Percentiles rank a stretch among this genome's conserved stretches.
These are phyloP conservation scores for Julus scanicus DNA, from an alignment of 2,888 invertebrate species.

Conservation along the genomic window DNA sequence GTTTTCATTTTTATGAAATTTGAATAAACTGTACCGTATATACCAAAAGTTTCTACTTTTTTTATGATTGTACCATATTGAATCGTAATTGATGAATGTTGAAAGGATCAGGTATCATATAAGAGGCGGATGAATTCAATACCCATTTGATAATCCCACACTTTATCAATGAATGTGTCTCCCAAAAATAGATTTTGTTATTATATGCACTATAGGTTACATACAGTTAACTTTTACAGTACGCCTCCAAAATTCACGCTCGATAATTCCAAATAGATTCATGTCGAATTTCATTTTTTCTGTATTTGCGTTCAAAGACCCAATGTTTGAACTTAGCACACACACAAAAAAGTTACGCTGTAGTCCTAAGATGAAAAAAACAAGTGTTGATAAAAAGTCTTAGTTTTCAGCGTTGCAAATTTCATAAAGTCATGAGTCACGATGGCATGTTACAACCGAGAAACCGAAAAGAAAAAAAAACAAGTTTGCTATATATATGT, in stretches of 20 bases:
- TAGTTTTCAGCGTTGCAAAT: constrained; percentile 21
- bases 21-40: no score
- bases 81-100: background rate
- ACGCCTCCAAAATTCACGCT: constrained; percentile 22
- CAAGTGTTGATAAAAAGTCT: constrained; percentile 18
- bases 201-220: no score
- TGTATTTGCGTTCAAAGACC: constrained; percentile 26
- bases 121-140: background rate
- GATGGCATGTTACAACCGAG: constrained; percentile 24
- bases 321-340: constrained; percentile 19
- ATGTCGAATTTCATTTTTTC: constrained; percentile 15
- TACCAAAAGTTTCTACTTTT: no score
- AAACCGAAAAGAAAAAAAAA: background rate
- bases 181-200: no score
- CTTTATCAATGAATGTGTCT: background rate
- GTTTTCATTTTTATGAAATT: no score
- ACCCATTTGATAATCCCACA: background rate
- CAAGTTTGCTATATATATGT: background rate
- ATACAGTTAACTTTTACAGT: background rate
- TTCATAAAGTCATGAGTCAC: constrained; percentile 33
- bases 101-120: background rate
- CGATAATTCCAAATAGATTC: background rate
- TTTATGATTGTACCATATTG: no score
- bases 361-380: background rate
- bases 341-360: constrained; percentile 4